Evolutionary conservation across 2,888 invertebrate species (phyloP), one percentile per base, ranked within the genome.

Genomic region (Norana najaformis): DNA sequence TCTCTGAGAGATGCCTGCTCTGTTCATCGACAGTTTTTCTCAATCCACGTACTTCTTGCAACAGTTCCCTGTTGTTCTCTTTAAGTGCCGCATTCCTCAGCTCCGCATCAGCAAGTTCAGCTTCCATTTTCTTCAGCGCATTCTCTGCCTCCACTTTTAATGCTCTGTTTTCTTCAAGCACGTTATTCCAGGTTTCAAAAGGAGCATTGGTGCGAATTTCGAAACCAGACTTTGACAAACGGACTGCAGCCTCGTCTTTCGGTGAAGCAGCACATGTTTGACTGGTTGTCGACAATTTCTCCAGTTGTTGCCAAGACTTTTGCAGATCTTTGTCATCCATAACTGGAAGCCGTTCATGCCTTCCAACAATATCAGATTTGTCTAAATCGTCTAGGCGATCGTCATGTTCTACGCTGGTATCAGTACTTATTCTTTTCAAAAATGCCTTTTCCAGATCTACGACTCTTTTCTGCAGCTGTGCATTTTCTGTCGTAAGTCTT

Each of bases 401-500:
- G 30, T 36, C 34, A 36, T 34, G 83, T 36, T 83, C 36, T 2
- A 37, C 6, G 34, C 85, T 37, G 18, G 85, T 35, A 85, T 85
- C 18, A 18, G 23, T 37, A 35, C 37, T 85, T 35, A 85, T 85
- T 85, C 85, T 6, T 37, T 35, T 85, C 35, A 85, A 35, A 14
- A 85, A 85, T 23, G 36, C 85, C 36, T 82, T 69, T 36, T 89
- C 47, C 37, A 89, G 37, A n/a, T 37, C 35, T n/a, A n/a, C 34
- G 38, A 89, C 47, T 37, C 82, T 83, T 34, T 89, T 85, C n/a
- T 38, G 35, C 35, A 89, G 38, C 39, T 35, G 83, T 83, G 69
- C 8, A 83, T 89, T 89, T 39, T 89, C 89, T 8, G 37, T 16
- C 4, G 47, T 83, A 16, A 89, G 91, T 85, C 36, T 85, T 37